A percentile compares a stretch with the other conserved stretches of the same genome.
phyloP scores from a whole-genome alignment of 2,113 vertebrate species.

The Numenius arquata region DNA sequence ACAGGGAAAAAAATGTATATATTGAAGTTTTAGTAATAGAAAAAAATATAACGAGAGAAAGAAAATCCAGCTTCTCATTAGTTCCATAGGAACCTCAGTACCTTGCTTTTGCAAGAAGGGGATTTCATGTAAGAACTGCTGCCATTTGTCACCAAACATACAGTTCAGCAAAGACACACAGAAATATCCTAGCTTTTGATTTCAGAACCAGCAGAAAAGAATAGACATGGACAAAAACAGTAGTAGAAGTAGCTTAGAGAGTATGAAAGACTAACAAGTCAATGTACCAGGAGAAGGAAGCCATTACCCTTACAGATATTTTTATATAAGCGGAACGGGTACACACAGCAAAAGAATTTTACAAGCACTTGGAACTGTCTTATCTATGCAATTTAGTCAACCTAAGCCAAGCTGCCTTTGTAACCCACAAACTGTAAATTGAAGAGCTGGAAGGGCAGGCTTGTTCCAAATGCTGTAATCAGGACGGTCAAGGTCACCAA shows the following conservation, averaged over 20 bases:
- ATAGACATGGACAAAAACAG: rapidly evolving
- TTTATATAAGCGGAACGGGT: rapidly evolving
- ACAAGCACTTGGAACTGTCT: not conserved
- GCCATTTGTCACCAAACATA: not conserved
- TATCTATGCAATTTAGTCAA: too few relatives aligned
- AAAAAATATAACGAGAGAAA: not conserved
- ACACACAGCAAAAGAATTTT: not conserved
- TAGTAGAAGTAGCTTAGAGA: not conserved
- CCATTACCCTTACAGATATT: not conserved
- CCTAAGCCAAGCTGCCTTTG: not conserved
- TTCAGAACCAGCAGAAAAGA: not conserved
- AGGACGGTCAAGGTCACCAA: rapidly evolving
- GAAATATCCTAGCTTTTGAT: rapidly evolving
- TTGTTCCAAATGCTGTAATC: not conserved
- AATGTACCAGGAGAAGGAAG: rapidly evolving
- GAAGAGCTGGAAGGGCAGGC: rapidly evolving
- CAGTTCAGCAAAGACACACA: not conserved
- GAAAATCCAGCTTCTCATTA: not conserved
- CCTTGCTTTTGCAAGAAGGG: not conserved
- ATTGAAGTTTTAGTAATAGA: not conserved
- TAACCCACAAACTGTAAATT: not conserved
- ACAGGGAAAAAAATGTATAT: not conserved
- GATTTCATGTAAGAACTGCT: rapidly evolving
- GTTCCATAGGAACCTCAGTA: not conserved
- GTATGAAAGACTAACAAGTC: not conserved